phyloP scores from a whole-genome alignment of 2,888 invertebrate genomes.

The Drosophila mimica region DNA sequence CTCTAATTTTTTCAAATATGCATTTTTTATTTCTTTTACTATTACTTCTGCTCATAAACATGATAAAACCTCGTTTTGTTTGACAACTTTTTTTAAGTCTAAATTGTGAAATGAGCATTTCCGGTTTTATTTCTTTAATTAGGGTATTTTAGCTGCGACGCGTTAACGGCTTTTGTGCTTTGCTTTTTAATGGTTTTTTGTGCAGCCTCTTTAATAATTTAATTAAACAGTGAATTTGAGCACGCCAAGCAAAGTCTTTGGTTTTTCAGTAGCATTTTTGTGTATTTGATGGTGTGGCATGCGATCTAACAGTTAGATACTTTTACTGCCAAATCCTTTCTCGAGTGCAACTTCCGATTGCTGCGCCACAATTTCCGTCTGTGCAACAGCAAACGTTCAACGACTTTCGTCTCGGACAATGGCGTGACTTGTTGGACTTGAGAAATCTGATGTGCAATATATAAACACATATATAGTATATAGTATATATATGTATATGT shows the following conservation, averaged over 20 bases:
- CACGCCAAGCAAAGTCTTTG: slow-evolving; percentile 51
- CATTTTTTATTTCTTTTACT: background rate
- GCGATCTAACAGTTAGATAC: slow-evolving; percentile 63
- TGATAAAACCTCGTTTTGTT: background rate
- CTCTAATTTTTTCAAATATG: fast-evolving
- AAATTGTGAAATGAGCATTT: background rate
- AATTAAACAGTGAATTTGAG: slow-evolving; percentile 56
- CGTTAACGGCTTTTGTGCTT: background rate
- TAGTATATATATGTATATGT: background rate
- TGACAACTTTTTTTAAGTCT: background rate
- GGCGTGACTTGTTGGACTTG: slow-evolving; percentile 67
- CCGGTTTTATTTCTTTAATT: background rate
- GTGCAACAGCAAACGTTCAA: slow-evolving; percentile 58
- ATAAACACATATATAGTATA: slow-evolving; percentile 2
- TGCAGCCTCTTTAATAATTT: slow-evolving; percentile 68
- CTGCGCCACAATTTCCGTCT: slow-evolving; percentile 53
- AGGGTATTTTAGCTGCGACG: slow-evolving; percentile 6
- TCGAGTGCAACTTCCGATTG: slow-evolving; percentile 32
- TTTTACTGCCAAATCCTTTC: slow-evolving; percentile 64
- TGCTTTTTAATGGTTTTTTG: background rate
- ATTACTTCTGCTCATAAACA: background rate
- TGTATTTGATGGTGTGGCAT: slow-evolving; percentile 30
- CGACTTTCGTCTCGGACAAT: slow-evolving; percentile 57
- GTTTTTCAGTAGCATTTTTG: slow-evolving; percentile 34
- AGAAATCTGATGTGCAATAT: slow-evolving; percentile 46